Conservation (phyloP, 2,797 vertebrate species). For the Meda fulgida region DNA sequence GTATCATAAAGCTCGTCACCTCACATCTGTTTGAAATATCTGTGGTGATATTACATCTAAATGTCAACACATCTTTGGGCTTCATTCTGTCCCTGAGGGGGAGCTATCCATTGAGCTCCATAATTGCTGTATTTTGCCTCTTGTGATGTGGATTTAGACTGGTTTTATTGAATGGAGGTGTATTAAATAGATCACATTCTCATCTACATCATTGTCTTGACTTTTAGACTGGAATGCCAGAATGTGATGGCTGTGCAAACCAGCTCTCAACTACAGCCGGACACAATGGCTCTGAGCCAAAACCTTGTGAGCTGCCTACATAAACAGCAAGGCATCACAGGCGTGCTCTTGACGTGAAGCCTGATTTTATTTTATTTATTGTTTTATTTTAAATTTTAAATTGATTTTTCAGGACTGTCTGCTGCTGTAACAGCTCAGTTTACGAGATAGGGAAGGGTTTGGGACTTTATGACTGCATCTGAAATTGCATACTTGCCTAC, state of each 20-base stretch:
- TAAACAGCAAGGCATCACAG: neutral
- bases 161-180: neutral
- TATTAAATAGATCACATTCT: neutral
- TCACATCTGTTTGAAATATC: neutral
- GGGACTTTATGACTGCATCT: neutral
- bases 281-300: constrained; percentile 12
- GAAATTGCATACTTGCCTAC: neutral
- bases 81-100: neutral
- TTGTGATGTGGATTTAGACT: constrained; percentile 21
- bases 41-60: constrained; percentile 1
- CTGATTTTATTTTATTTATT: neutral
- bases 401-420: no score
- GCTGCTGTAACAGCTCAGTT: no score
- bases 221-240: neutral
- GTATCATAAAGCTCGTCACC: neutral
- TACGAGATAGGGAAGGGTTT: neutral
- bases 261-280: neutral
- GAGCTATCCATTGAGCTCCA: neutral
- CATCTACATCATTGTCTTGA: constrained; percentile 10
- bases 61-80: constrained; percentile 27
- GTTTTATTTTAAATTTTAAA: neutral
- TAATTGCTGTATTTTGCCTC: constrained; percentile 5
- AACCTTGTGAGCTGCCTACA: neutral
- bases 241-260: neutral
- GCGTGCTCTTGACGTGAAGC: neutral